Evolutionary conservation across 2,113 vertebrate genomes (phyloP).

Genomic region (Syngnathoides biaculeatus): DNA sequence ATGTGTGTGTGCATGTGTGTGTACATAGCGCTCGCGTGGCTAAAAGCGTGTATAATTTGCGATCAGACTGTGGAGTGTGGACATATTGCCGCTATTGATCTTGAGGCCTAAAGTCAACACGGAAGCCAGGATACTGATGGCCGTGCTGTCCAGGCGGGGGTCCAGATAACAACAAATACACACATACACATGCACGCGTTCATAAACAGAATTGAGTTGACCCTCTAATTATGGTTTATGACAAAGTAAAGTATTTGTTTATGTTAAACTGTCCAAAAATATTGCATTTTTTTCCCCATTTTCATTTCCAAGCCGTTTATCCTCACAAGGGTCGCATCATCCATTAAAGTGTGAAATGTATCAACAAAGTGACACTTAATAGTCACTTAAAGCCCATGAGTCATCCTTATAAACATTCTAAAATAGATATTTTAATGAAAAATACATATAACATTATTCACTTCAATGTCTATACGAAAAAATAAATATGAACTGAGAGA

Average conservation of each 20-base stretch:
- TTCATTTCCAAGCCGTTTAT: too few species aligned
- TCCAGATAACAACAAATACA: conserved; percentile 46
- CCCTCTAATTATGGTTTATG: neutral
- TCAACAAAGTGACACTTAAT: neutral
- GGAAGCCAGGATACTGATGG: conserved; percentile 69
- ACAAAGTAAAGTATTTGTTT: neutral
- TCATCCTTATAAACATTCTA: too few species aligned
- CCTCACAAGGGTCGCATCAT: too few species aligned
- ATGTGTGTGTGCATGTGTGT: conserved; percentile 17
- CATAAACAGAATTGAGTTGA: neutral
- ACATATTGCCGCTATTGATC: conserved; percentile 74
- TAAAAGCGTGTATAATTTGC: conserved; percentile 70
- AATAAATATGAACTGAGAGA: too few species aligned
- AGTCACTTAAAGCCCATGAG: too few species aligned
- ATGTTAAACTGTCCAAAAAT: neutral
- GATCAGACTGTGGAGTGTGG: conserved; percentile 60
- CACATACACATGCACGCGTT: neutral
- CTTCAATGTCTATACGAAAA: too few species aligned
- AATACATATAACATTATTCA: too few species aligned
- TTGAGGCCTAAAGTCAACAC: conserved; percentile 67
- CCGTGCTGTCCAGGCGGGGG: conserved; percentile 45
- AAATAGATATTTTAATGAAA: too few species aligned
- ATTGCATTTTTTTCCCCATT: too few species aligned
- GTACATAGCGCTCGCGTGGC: conserved; percentile 52
- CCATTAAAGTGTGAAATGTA: neutral